These are phyloP conservation scores for Anguilla marmorata DNA, from an alignment of 2,797 vertebrate genomes.

Conservation along the genomic window DNA sequence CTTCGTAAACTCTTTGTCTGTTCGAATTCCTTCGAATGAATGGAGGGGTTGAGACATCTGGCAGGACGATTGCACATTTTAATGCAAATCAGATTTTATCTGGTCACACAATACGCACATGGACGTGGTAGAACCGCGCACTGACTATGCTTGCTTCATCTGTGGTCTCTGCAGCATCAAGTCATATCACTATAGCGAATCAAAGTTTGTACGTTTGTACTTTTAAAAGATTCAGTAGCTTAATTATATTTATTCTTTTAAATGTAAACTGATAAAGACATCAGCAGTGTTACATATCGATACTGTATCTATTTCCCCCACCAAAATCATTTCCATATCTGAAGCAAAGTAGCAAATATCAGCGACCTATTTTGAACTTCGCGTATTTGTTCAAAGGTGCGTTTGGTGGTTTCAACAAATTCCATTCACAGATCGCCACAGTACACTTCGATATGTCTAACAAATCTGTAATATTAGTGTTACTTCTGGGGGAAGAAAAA, in stretches of 20 bases:
- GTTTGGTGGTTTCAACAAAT: background rate
- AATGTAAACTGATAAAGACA: background rate
- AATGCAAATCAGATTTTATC: conserved; percentile 22
- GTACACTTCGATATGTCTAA: background rate
- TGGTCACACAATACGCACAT: conserved; percentile 5
- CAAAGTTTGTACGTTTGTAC: background rate
- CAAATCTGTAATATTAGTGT: background rate
- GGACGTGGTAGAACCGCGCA: background rate
- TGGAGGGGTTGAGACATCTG: conserved; percentile 17
- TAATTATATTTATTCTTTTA: background rate
- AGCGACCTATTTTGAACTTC: background rate
- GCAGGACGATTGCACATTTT: conserved; percentile 7
- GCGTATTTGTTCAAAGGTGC: background rate
- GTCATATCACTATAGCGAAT: background rate
- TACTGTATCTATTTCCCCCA: background rate
- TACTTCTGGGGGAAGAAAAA: background rate
- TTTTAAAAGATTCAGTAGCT: background rate
- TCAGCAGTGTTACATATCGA: background rate
- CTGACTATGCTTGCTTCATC: background rate
- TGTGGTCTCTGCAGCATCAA: background rate
- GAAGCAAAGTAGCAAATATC: background rate
- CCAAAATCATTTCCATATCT: background rate
- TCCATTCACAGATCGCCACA: background rate
- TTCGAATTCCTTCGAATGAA: background rate
- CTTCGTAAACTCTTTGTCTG: background rate